phyloP scores from a whole-genome alignment of 2,797 vertebrate genomes.

The Periophthalmus magnuspinnatus region DNA sequence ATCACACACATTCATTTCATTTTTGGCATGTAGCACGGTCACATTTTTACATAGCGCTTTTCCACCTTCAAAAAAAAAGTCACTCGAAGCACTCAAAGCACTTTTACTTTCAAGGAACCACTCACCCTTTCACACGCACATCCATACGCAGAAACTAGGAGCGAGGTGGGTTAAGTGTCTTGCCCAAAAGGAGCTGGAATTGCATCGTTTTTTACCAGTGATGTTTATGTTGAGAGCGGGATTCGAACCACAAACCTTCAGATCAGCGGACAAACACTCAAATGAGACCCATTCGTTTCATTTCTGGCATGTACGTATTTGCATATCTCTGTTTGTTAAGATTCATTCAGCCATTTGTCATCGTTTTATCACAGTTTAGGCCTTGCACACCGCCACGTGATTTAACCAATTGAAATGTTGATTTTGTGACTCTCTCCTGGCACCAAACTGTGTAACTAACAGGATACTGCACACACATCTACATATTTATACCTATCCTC shows the following conservation, averaged over 20 bases:
- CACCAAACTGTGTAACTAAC: constrained; percentile 52
- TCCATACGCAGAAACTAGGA: no score
- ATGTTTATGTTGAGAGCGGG: no score
- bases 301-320: background rate
- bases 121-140: no score
- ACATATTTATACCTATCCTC: constrained; percentile 52
- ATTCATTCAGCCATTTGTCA: background rate
- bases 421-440: constrained; percentile 47
- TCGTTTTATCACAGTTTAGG: background rate
- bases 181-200: no score
- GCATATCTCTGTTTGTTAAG: background rate
- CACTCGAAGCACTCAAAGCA: no score
- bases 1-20: background rate
- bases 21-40: background rate
- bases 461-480: constrained; percentile 44
- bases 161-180: no score
- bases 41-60: no score
- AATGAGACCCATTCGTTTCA: background rate
- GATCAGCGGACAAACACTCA: no score
- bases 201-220: no score
- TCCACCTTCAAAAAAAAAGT: no score
- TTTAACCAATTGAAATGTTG: constrained; percentile 38
- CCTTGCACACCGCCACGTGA: background rate
- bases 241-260: no score
- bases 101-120: no score